Evolutionary conservation across 2,113 vertebrate genomes (phyloP), one percentile per base, ranked within the genome.

Genomic region (Xyrauchen texanus): DNA sequence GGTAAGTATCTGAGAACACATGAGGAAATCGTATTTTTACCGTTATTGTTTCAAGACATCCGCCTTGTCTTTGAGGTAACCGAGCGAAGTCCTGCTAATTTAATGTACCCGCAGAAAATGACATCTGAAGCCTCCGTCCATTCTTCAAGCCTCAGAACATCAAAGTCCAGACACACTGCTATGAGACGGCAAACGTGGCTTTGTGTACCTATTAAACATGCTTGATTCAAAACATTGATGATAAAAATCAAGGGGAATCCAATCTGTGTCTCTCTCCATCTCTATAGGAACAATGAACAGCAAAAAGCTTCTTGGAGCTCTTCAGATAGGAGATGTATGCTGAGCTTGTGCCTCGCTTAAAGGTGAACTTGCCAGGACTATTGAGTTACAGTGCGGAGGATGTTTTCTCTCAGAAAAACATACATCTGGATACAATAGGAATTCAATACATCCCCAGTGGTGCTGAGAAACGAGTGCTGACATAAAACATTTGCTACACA

Each of bases 341-440:
- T 34, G 69, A 57, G 64, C 51, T 51, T 47, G 46, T 55, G 11
- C 4, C 69, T 68, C 63, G 82, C 87, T 81, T 88, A 89, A 89
- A 86, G 82, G 87, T 85, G 83, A 90, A 86, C 61, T 84, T 91
- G 90, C 90, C 90, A 90, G 88, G 87, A 84, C 83, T 84, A 88
- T 86, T 87, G 88, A 89, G 87, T 84, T 86, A 85, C 84, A 85
- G 84, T 7, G 16, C 61, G 15, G 3, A 34, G 21, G 21, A 34
- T n/a, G 61, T 55, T 82, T 82, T 46, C 21, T 42, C 6, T 10
- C 7, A 11, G 1, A 34, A 49, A 78, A 68, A 52, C 13, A 8
- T 58, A n/a, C n/a, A 68, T 74, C 11, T n/a, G 55, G 16, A 15
- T 16, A 15, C 60, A 44, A 63, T 57, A 1, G 49, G 47, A 73